Percentiles rank a stretch among this genome's conserved stretches.
Evolutionary conservation across 1,140 invertebrate genomes (phyloP).

Genomic region (Caenorhabditis tropicalis): DNA sequence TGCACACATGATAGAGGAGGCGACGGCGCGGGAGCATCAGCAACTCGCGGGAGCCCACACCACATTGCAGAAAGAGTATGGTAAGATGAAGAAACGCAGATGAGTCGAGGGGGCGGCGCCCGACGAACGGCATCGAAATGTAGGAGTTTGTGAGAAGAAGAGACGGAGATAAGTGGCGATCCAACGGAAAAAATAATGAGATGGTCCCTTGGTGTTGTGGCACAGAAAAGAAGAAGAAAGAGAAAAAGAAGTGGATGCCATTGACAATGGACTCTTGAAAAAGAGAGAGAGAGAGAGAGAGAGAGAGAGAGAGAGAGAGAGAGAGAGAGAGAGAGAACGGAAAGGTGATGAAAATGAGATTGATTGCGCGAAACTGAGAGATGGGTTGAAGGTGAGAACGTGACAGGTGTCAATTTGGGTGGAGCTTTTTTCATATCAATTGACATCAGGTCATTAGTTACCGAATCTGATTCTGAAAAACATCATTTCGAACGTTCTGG

Average conservation of each 20-base stretch:
- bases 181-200: conserved; percentile 37
- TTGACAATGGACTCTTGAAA: conserved; percentile 14
- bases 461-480: no score
- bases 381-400: conserved; percentile 20
- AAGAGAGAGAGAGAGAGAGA: not conserved
- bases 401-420: conserved; percentile 30
- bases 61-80: conserved; percentile 26
- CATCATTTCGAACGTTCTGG: no score
- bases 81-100: not conserved
- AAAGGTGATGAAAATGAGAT: conserved; percentile 37
- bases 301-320: not conserved
- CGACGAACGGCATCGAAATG: conserved; percentile 20
- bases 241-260: not conserved
- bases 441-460: no score
- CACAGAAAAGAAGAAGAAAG: not conserved
- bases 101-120: conserved; percentile 31
- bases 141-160: not conserved
- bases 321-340: not conserved
- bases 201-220: conserved; percentile 7
- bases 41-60: conserved; percentile 32
- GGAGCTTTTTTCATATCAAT: conserved; percentile 11
- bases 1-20: conserved; percentile 35
- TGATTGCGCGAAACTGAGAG: conserved; percentile 43
- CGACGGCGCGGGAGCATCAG: conserved; percentile 20
- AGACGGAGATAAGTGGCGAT: conserved; percentile 9